Evolutionary conservation across 2,113 vertebrate genomes (phyloP).

Genomic region (Oncorhynchus tshawytscha): DNA sequence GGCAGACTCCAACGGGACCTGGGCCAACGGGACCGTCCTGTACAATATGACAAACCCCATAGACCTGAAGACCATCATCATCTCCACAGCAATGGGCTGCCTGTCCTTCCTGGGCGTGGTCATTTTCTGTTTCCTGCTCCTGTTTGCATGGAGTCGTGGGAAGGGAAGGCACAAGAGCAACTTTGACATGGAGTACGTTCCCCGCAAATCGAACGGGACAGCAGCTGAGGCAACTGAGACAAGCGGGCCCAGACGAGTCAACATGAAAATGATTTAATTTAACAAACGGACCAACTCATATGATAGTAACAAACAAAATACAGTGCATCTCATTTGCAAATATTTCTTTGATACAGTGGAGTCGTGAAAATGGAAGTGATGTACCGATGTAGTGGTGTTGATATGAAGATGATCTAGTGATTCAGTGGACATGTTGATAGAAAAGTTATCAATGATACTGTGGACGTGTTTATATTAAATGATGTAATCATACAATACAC

Average conservation of each 20-base stretch:
- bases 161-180: constrained; percentile 97
- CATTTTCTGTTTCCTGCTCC: constrained; percentile 93
- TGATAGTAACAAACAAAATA: constrained; percentile 8
- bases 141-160: constrained; percentile 95
- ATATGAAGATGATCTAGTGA: constrained; percentile 66
- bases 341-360: constrained; percentile 62
- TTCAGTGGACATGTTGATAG: constrained; percentile 70
- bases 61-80: constrained; percentile 97
- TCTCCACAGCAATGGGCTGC: constrained; percentile 98
- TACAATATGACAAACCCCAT: constrained; percentile 94
- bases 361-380: constrained; percentile 66
- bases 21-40: constrained; percentile 87
- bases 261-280: constrained; percentile 98
- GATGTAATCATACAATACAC: constrained; percentile 69
- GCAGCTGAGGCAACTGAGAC: constrained; percentile 76
- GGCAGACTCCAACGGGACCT: constrained; percentile 89
- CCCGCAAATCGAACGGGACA: constrained; percentile 89
- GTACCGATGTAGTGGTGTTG: constrained; percentile 66
- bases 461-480: constrained; percentile 71
- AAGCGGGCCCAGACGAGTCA: constrained; percentile 93
- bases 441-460: constrained; percentile 69
- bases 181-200: constrained; percentile 95
- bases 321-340: constrained; percentile 48
- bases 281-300: background rate
- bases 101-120: constrained; percentile 97